Base-by-base conservation (phyloP, 2,888 invertebrate species). In the Tenthredo mesomela region DNA sequence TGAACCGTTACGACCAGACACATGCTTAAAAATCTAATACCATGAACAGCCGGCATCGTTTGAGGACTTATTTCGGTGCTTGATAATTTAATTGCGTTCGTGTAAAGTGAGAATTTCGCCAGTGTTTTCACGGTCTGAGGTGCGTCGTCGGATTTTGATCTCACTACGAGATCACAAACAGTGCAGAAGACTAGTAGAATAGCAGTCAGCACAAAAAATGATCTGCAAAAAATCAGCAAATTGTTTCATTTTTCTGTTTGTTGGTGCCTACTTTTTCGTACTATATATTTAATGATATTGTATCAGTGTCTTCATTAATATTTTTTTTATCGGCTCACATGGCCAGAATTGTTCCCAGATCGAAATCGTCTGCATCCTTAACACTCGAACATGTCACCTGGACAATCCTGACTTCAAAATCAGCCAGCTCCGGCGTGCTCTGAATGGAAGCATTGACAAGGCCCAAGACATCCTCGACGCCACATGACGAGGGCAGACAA, bases 21-120 rank as follows among this genome's bases (percentile, higher is more conserved):
- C 85, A 94, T 94, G 87, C 94, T 94, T 33, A 94, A 86, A 86
- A 94, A 94, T 54, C 95, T 92, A 7, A 95, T 92, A 18, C 95
- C 95, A 87, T 95, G 93, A 15, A 95, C 86, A 70, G 91, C 92
- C 0, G 91, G 89, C 29, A 94, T 88, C 21, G 91, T 90, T 6
- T 90, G 91, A 2, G 87, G 77, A 0, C 89, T 86, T 0, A 86
- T 58, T 47, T 89, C 73, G 0, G 92, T 93, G 25, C 86, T 89
- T n/a, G 93, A 85, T 83, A 94, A 89, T 85, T 93, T 93, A 2
- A 87, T 87, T 0, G 91, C 91, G 87, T 94, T 94, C 10, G 91
- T 91, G 85, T 92, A 91, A 9, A 93, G 43, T 0, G 94, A 94
- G 88, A 94, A 94, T 3, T 93, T 88, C 12, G 90, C 77, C 0